Conservation (phyloP, 2,797 vertebrate genomes). For the Acanthurus leucopareius region DNA sequence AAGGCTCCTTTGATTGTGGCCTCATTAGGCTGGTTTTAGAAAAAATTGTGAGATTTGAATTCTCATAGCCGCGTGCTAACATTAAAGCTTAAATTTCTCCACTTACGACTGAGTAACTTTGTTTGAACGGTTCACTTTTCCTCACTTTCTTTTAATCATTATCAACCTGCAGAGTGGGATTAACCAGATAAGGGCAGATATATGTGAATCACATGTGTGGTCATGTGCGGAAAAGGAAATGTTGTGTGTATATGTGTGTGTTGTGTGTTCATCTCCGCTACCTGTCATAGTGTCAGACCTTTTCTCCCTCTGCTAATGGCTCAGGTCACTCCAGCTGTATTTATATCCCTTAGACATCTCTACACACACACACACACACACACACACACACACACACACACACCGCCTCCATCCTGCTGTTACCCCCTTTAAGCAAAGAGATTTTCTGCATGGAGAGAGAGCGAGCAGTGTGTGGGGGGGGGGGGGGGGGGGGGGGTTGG, state of each 20-base stretch:
- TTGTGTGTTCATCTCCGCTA: background rate
- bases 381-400: background rate
- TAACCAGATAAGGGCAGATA: background rate
- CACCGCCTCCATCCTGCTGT: slow-evolving; percentile 41
- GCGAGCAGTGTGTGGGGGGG: background rate
- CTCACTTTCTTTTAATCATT: background rate
- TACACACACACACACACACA: background rate
- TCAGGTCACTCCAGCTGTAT: slow-evolving; percentile 56
- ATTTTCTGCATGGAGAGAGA: slow-evolving; percentile 38
- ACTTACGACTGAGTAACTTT: background rate
- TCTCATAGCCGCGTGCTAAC: background rate
- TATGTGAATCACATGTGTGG: background rate
- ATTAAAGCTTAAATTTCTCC: background rate
- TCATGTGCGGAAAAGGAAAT: background rate
- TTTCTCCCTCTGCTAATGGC: slow-evolving; percentile 29
- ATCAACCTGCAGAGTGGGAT: background rate
- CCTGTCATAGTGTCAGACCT: slow-evolving; percentile 29
- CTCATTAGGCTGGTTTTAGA: background rate
- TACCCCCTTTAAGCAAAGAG: slow-evolving; percentile 39
- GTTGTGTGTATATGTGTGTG: too few species aligned
- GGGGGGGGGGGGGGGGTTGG: background rate
- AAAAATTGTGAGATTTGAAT: background rate
- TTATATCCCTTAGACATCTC: slow-evolving; percentile 47
- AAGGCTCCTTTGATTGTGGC: slow-evolving; percentile 11
- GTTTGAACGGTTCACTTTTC: background rate